phyloP scores from a whole-genome alignment of 1,140 invertebrate species.

The Drosophila ironensis region DNA sequence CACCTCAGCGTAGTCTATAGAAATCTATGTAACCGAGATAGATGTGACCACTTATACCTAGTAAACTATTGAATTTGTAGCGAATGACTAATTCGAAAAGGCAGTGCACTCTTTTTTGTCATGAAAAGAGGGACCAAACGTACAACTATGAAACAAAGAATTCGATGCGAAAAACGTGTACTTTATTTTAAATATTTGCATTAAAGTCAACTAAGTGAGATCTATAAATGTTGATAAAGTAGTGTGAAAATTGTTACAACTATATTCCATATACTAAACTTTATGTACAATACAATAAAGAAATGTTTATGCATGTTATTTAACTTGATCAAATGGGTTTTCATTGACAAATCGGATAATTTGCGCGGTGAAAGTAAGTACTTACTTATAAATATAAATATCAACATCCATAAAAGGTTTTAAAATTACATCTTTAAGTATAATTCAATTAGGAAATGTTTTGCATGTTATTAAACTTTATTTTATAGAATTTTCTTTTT shows the following conservation, averaged over 20 bases:
- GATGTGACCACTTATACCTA: conserved; percentile 65
- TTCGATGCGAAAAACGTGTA: conserved; percentile 57
- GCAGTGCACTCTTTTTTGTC: conserved; percentile 71
- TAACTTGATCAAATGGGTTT: not conserved
- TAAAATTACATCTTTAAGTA: no score
- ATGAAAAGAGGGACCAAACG: conserved; percentile 74
- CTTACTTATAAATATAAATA: no score
- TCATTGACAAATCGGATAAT: not conserved
- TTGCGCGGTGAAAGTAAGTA: no score
- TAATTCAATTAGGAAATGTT: no score
- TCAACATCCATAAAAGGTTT: no score
- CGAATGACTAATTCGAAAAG: conserved; percentile 57
- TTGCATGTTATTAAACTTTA: no score
- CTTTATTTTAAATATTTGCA: conserved; percentile 68
- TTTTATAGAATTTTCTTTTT: no score
- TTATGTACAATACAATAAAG: conserved; percentile 69
- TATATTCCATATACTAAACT: conserved; percentile 62
- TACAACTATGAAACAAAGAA: conserved; percentile 58
- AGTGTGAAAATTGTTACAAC: conserved; percentile 59
- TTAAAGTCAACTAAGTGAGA: conserved; percentile 62
- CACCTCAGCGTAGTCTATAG: conserved; percentile 43
- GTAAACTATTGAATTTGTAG: conserved; percentile 49
- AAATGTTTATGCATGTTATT: conserved; percentile 65
- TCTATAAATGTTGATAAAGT: conserved; percentile 71
- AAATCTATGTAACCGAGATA: conserved; percentile 63